Conservation (phyloP, 2,888 invertebrate species). For the Napeogenes sylphis region DNA sequence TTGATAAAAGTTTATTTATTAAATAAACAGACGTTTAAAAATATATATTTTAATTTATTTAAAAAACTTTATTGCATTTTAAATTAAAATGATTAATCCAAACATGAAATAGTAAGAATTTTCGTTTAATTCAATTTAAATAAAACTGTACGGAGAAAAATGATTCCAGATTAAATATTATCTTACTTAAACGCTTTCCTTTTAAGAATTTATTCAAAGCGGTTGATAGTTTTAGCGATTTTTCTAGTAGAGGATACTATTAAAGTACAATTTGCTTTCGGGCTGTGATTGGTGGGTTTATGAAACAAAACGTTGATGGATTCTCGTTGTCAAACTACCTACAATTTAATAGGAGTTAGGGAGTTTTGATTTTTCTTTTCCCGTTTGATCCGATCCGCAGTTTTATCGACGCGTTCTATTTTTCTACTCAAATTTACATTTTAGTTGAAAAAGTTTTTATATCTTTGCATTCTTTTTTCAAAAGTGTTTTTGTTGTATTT, state of each 20-base stretch:
- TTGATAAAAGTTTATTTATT: no score
- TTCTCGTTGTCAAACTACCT: constrained; percentile 66
- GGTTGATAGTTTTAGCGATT: background rate
- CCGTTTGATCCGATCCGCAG: constrained; percentile 31
- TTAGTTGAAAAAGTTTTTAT: constrained; percentile 6
- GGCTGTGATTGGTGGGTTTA: constrained; percentile 22
- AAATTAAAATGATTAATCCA: no score
- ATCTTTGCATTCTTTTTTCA: constrained; percentile 7
- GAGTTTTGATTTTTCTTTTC: constrained; percentile 49
- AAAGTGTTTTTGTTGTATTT: constrained; percentile 8
- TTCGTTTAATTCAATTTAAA: no score
- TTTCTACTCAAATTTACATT: constrained; percentile 12
- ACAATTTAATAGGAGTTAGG: constrained; percentile 70
- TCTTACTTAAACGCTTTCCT: no score
- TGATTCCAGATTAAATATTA: no score
- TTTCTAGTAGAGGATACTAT: constrained; percentile 22
- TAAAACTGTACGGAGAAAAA: no score
- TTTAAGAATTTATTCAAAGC: background rate
- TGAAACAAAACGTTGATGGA: constrained; percentile 54
- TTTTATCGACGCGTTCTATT: constrained; percentile 18
- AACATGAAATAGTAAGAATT: no score
- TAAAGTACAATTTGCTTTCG: constrained; percentile 31
- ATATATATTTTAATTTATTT: no score
- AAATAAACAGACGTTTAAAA: no score
- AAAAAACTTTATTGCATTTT: no score